Evolutionary conservation across 2,797 vertebrate species (phyloP), one percentile per base, ranked within the genome.

Genomic region (Odontamblyopus lacepedii): DNA sequence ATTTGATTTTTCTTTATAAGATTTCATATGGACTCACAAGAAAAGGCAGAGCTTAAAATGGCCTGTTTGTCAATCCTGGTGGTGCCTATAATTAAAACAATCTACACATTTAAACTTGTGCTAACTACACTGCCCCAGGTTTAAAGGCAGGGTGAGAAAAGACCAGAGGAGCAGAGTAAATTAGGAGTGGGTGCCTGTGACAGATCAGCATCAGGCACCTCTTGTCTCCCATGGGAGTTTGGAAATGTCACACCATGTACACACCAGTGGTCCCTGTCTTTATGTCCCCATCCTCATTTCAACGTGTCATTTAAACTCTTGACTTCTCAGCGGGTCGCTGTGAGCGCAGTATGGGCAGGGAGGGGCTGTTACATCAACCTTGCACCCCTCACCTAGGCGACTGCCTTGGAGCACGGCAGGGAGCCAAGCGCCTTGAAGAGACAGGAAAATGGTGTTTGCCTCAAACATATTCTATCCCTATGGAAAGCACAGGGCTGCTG

Each of bases 221-320:
- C 68, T 41, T 67, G 44, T 83, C 80, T 87, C 90, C 88, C 85
- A 63, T 5, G 84, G 86, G 87, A 66, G 72, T 63, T 83, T 76
- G 82, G 82, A 89, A 88, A 91, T 89, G 90, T 93, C 92, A 92
- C 91, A 87, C 82, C 85, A 70, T 63, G 78, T 75, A 68, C 78
- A 79, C 65, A 71, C 74, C 67, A 56, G 83, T 82, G 75, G 70
- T 76, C 81, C 73, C 50, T 67, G 80, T 83, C 83, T 84, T 91
- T 91, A 88, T 84, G 79, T 83, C 71, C 76, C 72, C 65, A 69
- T 85, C 83, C 84, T 92, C 87, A 92, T 91, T 91, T 91, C 84
- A 78, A 89, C 80, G 81, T 91, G 90, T 92, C 89, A 92, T 86
- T 89, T 86, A 89, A 89, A 87, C 84, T 80, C 87, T 90, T 91